Evolutionary conservation across 2,888 invertebrate genomes (phyloP).

Genomic region (Cyrtodaria siliqua): DNA sequence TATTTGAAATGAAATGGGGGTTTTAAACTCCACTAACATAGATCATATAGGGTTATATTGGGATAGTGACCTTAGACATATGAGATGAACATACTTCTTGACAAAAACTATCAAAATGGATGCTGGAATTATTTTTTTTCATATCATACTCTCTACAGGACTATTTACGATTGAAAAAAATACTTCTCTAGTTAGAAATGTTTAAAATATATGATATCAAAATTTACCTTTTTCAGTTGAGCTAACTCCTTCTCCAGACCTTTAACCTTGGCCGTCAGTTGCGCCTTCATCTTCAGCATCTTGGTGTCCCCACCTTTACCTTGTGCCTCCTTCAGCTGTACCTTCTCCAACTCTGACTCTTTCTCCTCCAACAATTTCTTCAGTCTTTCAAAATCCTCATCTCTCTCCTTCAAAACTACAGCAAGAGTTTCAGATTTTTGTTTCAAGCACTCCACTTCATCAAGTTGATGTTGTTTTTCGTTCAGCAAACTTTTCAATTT

Average conservation of each 20-base stretch:
- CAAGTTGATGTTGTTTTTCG: conserved; percentile 88
- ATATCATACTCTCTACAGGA: no score
- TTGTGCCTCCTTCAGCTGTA: neutral
- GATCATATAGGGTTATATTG: no score
- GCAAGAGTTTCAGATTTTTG: conserved; percentile 51
- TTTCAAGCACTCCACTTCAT: conserved; percentile 54
- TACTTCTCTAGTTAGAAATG: no score
- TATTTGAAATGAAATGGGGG: no score
- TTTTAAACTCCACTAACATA: no score
- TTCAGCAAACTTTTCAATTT: conserved; percentile 75
- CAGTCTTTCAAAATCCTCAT: conserved; percentile 88
- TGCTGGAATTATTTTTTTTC: no score
- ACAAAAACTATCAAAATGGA: no score
- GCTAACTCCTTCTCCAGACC: conserved; percentile 86
- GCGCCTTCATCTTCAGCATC: conserved; percentile 83
- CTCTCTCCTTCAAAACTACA: conserved; percentile 42
- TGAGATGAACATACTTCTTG: no score
- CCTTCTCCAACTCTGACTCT: conserved; percentile 85
- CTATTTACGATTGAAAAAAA: no score
- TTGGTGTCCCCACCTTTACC: conserved; percentile 70
- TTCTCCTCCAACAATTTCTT: conserved; percentile 88
- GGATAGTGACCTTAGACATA: no score
- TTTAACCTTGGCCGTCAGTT: conserved; percentile 83
- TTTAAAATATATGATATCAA: no score
- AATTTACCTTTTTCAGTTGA: conserved; percentile 87